These are phyloP conservation scores for Haliclona indistincta DNA, from an alignment of 37 sponge, comb jelly and placozoan genomes.

Conservation along the genomic window DNA sequence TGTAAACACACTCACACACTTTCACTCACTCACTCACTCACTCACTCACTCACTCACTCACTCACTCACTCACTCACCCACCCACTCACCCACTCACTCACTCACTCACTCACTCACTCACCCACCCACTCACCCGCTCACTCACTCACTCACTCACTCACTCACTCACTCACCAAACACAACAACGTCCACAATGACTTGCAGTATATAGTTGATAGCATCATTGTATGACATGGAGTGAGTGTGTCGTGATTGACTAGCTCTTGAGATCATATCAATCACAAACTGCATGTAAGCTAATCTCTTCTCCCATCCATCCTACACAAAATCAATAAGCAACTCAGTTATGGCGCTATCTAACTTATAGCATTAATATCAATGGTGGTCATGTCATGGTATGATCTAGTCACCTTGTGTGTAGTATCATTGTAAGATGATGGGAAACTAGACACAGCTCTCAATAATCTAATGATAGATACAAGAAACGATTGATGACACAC, in stretches of 20 bases:
- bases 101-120: no score
- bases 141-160: no score
- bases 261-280: conserved; percentile 46
- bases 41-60: no score
- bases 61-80: no score
- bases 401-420: no score
- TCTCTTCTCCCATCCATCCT: conserved; percentile 69
- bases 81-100: no score
- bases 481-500: not conserved
- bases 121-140: no score
- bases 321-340: no score
- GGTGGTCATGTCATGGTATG: no score
- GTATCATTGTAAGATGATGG: no score
- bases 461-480: conserved; percentile 26
- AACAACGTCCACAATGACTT: conserved; percentile 25
- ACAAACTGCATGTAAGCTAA: conserved; percentile 29
- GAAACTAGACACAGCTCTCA: conserved; percentile 68
- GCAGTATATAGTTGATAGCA: conserved; percentile 35
- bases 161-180: conserved; percentile 14
- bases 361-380: not conserved
- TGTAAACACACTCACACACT: not conserved
- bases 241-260: conserved; percentile 11
- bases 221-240: conserved; percentile 31
- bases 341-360: not conserved
- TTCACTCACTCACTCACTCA: no score